A percentile compares a stretch with the other conserved stretches of the same genome.
phyloP scores from a whole-genome alignment of 35 echinoderm and acorn worm species.

The Patiria miniata region DNA sequence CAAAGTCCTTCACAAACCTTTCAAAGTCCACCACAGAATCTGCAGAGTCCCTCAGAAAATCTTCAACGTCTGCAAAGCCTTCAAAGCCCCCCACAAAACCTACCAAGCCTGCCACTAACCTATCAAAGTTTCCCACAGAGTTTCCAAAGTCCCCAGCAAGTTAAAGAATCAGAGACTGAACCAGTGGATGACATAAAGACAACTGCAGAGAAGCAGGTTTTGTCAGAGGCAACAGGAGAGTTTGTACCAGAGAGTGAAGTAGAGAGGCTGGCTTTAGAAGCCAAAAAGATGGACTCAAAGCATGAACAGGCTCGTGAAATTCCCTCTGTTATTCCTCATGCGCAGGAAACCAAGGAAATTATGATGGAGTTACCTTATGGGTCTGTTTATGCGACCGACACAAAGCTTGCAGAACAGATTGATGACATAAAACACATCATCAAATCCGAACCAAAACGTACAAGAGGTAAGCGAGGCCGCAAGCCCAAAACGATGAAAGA shows the following conservation, averaged over 20 bases:
- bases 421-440: neutral
- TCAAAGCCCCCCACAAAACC: slow-evolving; percentile 15
- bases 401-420: neutral
- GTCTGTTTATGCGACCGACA: neutral
- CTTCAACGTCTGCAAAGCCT: neutral
- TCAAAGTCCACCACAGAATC: neutral
- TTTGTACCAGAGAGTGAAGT: slow-evolving; percentile 15
- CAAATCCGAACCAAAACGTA: slow-evolving; percentile 10
- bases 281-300: neutral
- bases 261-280: slow-evolving; percentile 2
- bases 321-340: neutral
- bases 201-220: slow-evolving; percentile 1
- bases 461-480: neutral
- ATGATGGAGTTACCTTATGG: neutral
- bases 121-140: neutral
- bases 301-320: neutral
- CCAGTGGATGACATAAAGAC: neutral
- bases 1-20: neutral
- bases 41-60: neutral
- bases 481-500: slow-evolving; percentile 10
- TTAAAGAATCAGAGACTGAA: neutral
- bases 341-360: neutral
- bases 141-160: neutral
- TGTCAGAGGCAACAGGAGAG: slow-evolving; percentile 21
- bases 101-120: neutral